Conservation (phyloP, 2,888 invertebrate genomes). For the Temnothorax ravouxi region DNA sequence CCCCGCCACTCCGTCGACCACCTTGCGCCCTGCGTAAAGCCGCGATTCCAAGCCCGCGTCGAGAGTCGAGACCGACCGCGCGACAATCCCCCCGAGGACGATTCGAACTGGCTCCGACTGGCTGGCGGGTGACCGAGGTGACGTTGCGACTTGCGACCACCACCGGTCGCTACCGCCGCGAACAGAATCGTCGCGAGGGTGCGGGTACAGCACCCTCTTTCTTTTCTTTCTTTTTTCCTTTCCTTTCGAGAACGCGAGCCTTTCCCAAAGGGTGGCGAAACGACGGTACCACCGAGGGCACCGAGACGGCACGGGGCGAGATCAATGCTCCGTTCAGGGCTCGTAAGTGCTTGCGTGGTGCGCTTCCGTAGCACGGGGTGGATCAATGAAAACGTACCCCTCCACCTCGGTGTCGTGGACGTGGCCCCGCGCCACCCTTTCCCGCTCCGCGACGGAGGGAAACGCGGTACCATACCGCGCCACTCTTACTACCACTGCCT, state of each 20-base stretch:
- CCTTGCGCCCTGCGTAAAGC: conserved; percentile 20
- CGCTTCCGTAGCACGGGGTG: conserved; percentile 81
- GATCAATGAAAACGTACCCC: conserved; percentile 85
- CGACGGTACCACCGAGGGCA: conserved; percentile 42
- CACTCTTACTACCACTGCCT: conserved; percentile 78
- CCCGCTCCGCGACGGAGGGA: conserved; percentile 59
- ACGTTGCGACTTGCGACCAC: background rate
- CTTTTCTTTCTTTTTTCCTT: background rate
- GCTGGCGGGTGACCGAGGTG: background rate
- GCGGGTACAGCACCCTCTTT: background rate
- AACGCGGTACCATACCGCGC: conserved; percentile 81
- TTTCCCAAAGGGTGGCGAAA: conserved; percentile 2
- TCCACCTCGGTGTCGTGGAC: conserved; percentile 64
- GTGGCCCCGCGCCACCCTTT: conserved; percentile 68
- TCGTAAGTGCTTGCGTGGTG: conserved; percentile 68
- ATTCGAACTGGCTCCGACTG: conserved; percentile 9
- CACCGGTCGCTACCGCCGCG: background rate
- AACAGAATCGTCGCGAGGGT: background rate
- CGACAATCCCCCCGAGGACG: conserved; percentile 26
- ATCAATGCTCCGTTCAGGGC: conserved; percentile 68
- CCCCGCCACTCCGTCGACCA: conserved; percentile 52
- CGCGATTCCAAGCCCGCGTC: conserved; percentile 2
- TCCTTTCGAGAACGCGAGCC: background rate
- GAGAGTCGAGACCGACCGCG: conserved; percentile 2
- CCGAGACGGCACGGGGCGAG: conserved; percentile 35